Percentiles rank a stretch among this genome's conserved stretches.
Evolutionary conservation across 2,888 invertebrate species (phyloP).

Genomic region (Leucoptera coffeella): DNA sequence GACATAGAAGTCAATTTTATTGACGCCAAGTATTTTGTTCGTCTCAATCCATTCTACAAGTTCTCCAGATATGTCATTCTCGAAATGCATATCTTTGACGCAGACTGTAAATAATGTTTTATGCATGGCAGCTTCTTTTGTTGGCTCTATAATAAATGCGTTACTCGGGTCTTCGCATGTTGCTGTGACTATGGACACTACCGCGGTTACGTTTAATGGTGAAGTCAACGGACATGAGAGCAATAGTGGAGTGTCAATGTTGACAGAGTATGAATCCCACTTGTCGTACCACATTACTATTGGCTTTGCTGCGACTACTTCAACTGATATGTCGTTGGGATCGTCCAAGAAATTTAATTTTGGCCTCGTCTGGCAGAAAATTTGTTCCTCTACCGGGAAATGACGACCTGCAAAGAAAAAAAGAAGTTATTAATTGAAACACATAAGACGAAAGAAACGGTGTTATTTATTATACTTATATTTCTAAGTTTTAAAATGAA

Average conservation of each 20-base stretch:
- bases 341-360: slow-evolving; percentile 5
- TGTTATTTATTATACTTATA: too few relatives aligned
- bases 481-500: too few relatives aligned
- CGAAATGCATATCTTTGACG: slow-evolving; percentile 65
- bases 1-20: slow-evolving; percentile 60
- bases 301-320: slow-evolving; percentile 51
- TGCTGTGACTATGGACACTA: slow-evolving; percentile 41
- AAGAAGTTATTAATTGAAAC: too few relatives aligned
- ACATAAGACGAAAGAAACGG: too few relatives aligned
- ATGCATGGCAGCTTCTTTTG: slow-evolving; percentile 9
- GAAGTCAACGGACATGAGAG: slow-evolving; percentile 58
- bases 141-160: slow-evolving; percentile 22
- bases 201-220: slow-evolving; percentile 20
- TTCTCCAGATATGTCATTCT: slow-evolving; percentile 53
- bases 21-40: slow-evolving; percentile 61
- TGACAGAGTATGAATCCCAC: slow-evolving; percentile 46
- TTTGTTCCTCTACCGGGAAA: slow-evolving; percentile 21
- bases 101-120: slow-evolving; percentile 57
- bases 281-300: slow-evolving; percentile 59
- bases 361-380: slow-evolving; percentile 49
- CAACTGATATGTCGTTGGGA: slow-evolving; percentile 28
- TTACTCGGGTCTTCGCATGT: slow-evolving; percentile 43
- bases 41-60: slow-evolving; percentile 69
- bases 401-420: slow-evolving; percentile 27
- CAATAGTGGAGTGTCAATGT: slow-evolving; percentile 51